Evolutionary conservation across 1,140 invertebrate genomes (phyloP).

Genomic region (Archegozetes longisetosus): DNA sequence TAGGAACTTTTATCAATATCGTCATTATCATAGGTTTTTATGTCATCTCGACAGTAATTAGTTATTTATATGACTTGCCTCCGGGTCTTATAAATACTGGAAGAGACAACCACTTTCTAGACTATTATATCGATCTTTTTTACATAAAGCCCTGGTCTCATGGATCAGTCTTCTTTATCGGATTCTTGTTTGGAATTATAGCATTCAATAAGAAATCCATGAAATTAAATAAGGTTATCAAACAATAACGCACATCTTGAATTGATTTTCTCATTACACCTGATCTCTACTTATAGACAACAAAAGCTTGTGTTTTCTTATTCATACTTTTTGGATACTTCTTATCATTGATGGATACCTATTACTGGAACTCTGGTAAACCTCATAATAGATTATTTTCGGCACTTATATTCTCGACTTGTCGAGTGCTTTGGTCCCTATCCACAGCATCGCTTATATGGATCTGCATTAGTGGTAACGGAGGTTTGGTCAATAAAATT

Average conservation of each 20-base stretch:
- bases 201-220: neutral
- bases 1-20: neutral
- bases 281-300: neutral
- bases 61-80: neutral
- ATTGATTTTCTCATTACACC: neutral
- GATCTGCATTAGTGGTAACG: neutral
- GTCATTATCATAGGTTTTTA: neutral
- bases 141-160: neutral
- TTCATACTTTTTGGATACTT: neutral
- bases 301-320: neutral
- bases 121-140: neutral
- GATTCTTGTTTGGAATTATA: slow-evolving; percentile 1
- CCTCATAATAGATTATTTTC: neutral
- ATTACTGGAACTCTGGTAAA: neutral
- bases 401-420: neutral
- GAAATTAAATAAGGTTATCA: neutral
- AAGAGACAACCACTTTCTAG: neutral
- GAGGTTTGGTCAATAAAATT: neutral
- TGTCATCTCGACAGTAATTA: neutral
- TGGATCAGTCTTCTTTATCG: slow-evolving; percentile 5
- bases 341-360: neutral
- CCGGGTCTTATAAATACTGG: neutral
- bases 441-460: neutral
- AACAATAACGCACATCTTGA: neutral
- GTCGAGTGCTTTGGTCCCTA: neutral